phyloP scores from a whole-genome alignment of 2,113 vertebrate species.

The Charina bottae region DNA sequence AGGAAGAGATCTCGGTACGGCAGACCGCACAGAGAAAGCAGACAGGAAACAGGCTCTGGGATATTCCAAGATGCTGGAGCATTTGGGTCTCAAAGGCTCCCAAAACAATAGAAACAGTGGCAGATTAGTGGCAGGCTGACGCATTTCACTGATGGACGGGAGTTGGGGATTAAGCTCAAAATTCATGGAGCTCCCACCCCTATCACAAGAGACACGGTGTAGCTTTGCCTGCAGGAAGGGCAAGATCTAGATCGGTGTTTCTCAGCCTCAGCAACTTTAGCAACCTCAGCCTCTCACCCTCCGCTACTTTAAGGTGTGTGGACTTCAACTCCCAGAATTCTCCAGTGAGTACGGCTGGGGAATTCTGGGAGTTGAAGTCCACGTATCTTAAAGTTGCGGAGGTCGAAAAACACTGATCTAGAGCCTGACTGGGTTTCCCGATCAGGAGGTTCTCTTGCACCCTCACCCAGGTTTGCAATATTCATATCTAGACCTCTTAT shows the following conservation, averaged over 20 bases:
- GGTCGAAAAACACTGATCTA: background rate
- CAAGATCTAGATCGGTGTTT: background rate
- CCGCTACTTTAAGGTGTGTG: background rate
- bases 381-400: background rate
- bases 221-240: background rate
- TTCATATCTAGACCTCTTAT: background rate
- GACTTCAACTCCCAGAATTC: background rate
- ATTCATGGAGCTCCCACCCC: background rate
- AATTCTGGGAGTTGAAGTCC: background rate
- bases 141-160: background rate
- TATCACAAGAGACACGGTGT: background rate
- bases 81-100: background rate
- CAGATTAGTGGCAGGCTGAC: background rate
- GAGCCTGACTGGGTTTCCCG: no score
- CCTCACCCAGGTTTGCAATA: background rate
- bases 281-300: background rate
- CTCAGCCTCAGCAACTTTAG: background rate
- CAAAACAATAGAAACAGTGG: background rate
- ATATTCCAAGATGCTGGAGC: background rate
- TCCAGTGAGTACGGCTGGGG: background rate
- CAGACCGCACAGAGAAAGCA: background rate
- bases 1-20: background rate
- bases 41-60: background rate
- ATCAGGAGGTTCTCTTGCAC: background rate
- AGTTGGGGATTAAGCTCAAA: background rate